phyloP scores from a whole-genome alignment of 2,113 vertebrate genomes.

The Sinocyclocheilus grahami region DNA sequence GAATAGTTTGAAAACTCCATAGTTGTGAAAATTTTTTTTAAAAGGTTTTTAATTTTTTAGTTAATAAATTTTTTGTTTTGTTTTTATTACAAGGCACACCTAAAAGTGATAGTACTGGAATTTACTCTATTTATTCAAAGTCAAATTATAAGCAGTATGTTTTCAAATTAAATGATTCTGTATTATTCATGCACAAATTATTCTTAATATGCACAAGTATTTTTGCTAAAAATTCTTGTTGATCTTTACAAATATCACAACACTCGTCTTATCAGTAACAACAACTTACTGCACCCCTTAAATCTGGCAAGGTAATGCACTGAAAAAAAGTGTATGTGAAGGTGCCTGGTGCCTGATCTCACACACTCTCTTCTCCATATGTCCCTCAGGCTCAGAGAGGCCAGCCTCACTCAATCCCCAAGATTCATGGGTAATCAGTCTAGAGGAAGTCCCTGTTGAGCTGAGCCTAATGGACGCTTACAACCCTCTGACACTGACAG shows the following conservation, averaged over 20 bases:
- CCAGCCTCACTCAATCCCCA: neutral
- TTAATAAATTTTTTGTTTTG: neutral
- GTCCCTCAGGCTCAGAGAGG: neutral
- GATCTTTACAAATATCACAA: neutral
- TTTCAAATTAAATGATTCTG: neutral
- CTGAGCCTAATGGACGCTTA: slow-evolving; percentile 6
- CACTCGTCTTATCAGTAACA: neutral
- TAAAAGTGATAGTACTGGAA: neutral
- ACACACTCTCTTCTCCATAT: slow-evolving; percentile 1
- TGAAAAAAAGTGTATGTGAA: neutral
- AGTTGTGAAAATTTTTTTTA: no score
- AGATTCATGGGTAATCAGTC: slow-evolving; percentile 11
- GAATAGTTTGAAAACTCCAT: no score
- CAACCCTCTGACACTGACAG: slow-evolving; percentile 32
- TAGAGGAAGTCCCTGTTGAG: slow-evolving; percentile 12
- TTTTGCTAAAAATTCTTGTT: neutral
- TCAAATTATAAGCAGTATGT: neutral
- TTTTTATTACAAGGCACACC: neutral
- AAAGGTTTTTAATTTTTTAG: no score
- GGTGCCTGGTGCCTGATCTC: slow-evolving; percentile 19
- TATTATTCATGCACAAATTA: neutral
- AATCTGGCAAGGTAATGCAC: neutral
- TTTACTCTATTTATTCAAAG: neutral
- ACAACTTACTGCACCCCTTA: neutral
- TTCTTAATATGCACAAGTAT: neutral